Evolutionary conservation across 2,113 vertebrate genomes (phyloP).

Genomic region (Paraplagusia blochii): DNA sequence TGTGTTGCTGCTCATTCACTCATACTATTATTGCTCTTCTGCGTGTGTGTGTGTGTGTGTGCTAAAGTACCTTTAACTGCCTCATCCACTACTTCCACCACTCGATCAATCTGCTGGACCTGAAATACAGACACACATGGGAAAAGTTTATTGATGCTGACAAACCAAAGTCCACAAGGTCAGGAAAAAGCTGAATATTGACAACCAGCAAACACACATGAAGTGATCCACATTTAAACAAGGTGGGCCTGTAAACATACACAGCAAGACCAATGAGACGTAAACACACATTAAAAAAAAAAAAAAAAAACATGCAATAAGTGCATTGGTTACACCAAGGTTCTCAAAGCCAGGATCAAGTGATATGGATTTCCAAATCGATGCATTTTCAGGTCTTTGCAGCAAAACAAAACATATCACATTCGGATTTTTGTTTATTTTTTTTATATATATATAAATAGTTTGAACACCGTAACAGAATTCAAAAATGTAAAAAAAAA

Average conservation of each 20-base stretch:
- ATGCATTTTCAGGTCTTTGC: constrained; percentile 7
- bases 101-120: constrained; percentile 75
- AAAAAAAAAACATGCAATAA: constrained; percentile 17
- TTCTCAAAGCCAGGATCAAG: constrained; percentile 31
- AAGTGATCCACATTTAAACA: constrained; percentile 39
- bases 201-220: constrained; percentile 27
- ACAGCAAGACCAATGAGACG: constrained; percentile 19
- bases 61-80: constrained; percentile 69
- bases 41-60: neutral
- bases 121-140: constrained; percentile 53
- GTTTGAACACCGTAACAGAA: too few species aligned
- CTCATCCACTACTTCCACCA: constrained; percentile 74
- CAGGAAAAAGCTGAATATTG: constrained; percentile 46
- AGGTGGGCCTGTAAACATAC: constrained; percentile 29
- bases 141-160: constrained; percentile 46
- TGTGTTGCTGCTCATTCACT: constrained; percentile 10
- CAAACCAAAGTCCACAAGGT: constrained; percentile 31
- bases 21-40: neutral
- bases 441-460: too few species aligned
- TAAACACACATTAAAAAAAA: constrained; percentile 28
- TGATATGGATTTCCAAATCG: constrained; percentile 56
- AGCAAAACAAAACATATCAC: neutral
- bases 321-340: constrained; percentile 11
- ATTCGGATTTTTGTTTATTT: too few species aligned
- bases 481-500: too few species aligned